A percentile compares a stretch with the other conserved stretches of the same genome.
Conservation (phyloP, 2,113 vertebrate genomes). For the Phasianus colchicus region DNA sequence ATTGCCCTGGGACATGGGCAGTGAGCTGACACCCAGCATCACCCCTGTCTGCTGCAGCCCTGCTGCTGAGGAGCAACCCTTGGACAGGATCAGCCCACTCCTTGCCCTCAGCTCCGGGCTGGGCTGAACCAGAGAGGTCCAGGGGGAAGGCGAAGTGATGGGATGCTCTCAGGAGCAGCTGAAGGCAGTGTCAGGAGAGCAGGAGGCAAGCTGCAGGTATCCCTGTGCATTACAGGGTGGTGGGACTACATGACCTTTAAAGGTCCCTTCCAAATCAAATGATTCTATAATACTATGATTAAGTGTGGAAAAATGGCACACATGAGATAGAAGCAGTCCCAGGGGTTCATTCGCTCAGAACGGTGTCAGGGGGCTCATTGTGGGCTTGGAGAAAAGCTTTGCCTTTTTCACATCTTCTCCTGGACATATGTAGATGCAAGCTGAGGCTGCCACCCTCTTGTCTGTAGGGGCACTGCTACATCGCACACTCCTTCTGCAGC, state of each 20-base stretch:
- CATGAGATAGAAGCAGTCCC: rapidly evolving
- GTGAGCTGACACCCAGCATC: neutral
- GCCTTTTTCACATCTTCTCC: neutral
- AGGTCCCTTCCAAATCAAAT: too few species aligned
- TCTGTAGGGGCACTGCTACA: neutral
- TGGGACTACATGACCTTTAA: too few species aligned
- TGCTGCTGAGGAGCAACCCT: neutral
- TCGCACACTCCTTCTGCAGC: rapidly evolving
- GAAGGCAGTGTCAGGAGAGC: neutral
- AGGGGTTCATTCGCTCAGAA: rapidly evolving
- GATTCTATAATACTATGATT: too few species aligned
- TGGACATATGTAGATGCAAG: neutral
- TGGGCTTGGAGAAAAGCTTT: neutral
- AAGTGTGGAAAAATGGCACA: neutral
- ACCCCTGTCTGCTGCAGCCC: neutral
- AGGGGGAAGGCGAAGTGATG: neutral
- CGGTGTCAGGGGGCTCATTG: rapidly evolving
- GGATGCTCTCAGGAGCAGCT: neutral
- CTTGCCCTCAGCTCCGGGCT: neutral
- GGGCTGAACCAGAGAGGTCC: neutral
- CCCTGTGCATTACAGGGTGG: too few species aligned
- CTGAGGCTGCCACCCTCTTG: neutral
- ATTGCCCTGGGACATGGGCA: neutral
- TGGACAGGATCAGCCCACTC: neutral
- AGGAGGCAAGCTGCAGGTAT: neutral